Base-by-base conservation (phyloP, 2,888 invertebrate genomes). In the Erannis defoliaria region DNA sequence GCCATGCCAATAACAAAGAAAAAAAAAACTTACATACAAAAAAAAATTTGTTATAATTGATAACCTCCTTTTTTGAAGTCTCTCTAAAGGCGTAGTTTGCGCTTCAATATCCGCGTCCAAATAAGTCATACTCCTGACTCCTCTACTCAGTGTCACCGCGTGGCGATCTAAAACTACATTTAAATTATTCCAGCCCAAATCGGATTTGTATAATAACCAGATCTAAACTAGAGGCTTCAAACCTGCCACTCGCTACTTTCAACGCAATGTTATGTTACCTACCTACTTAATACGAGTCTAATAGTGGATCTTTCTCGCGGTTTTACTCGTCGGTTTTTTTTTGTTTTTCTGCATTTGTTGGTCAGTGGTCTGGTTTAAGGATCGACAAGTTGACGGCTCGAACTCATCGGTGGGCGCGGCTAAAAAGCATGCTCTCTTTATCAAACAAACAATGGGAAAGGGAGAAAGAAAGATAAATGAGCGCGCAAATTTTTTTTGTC, bases 181-280 rank as follows among this genome's bases (percentile, higher is more conserved):
- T 66, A 58, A 69, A 70, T 69, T 73, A 73, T 73, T 73, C 33
- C 23, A 23, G 14, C 14, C 29, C 8, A n/a, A 21, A 66, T 67
- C 65, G 12, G 40, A 58, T 62, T 81, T 80, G 76, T 62, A 70
- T 77, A 81, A 70, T 77, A 81, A 81, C 59, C 18, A 53, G 29
- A 31, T 71, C 67, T 67, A 61, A 66, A 4, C 42, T 5, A 42
- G 42, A 14, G 54, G n/a, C 37, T 45, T 26, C 18, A 19, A 26
- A 74, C 61, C 62, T 61, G 64, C 33, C 10, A 50, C 10, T 45
- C 29, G 55, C 53, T 50, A 58, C 65, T 29, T 68, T 66, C 55
- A 49, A 64, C 51, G 59, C 58, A 73, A 73, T 54, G 21, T 45
- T 64, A 62, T 53, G 19, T 33, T 40, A 40, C 40, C 5, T 42